Conservation (phyloP, 2,797 vertebrate genomes). For the Microtus obscurus region DNA sequence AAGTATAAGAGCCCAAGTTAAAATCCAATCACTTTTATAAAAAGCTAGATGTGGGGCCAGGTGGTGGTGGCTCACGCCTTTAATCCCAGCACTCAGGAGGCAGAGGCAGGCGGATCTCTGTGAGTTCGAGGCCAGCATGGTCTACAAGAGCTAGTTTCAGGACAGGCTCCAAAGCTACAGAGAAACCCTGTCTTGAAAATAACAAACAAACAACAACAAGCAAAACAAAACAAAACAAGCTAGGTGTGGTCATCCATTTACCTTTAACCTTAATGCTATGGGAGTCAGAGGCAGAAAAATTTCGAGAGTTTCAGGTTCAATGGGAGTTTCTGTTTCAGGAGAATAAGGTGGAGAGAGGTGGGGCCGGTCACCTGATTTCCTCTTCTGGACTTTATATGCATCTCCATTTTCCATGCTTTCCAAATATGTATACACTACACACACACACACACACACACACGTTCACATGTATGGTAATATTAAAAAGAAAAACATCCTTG, state of each 20-base stretch:
- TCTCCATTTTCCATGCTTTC: neutral
- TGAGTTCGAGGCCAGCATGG: too few relatives aligned
- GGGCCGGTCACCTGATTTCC: neutral
- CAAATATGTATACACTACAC: neutral
- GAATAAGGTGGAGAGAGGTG: neutral
- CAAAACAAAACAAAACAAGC: too few relatives aligned
- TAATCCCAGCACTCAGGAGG: too few relatives aligned
- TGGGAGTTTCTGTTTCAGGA: neutral
- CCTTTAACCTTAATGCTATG: neutral
- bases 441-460: neutral
- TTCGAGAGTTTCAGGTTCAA: neutral
- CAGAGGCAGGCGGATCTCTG: too few relatives aligned
- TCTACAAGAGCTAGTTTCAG: too few relatives aligned
- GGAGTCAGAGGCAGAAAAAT: neutral
- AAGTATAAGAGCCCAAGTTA: neutral
- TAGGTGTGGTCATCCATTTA: neutral
- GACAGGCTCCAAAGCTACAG: too few relatives aligned
- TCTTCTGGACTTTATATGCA: neutral
- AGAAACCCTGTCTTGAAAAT: too few relatives aligned
- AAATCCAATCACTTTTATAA: neutral
- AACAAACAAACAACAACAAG: too few relatives aligned
- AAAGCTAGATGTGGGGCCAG: too few relatives aligned
- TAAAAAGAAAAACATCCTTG: neutral
- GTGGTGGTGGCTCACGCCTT: too few relatives aligned
- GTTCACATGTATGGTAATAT: neutral